Evolutionary conservation across 1,140 invertebrate genomes (phyloP).

Genomic region (Bombus superbus): DNA sequence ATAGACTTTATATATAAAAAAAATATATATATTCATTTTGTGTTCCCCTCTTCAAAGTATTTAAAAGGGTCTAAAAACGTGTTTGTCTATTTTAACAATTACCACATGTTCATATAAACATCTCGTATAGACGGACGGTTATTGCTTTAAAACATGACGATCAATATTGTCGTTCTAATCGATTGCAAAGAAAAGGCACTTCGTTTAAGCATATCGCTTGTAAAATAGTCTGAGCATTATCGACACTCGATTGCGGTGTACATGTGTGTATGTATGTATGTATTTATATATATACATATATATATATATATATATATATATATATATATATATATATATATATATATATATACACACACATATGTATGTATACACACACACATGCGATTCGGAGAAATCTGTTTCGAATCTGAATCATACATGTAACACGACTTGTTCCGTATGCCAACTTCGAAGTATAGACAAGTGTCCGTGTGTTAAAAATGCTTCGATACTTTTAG

Average conservation of each 20-base stretch:
- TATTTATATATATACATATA: not conserved
- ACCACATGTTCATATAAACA: conserved; percentile 74
- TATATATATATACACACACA: not conserved
- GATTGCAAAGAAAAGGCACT: conserved; percentile 74
- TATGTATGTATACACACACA: conserved; percentile 30
- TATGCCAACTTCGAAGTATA: conserved; percentile 54
- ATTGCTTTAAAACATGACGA: conserved; percentile 75
- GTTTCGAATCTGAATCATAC: conserved; percentile 50
- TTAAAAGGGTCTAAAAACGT: conserved; percentile 67
- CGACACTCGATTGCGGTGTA: conserved; percentile 47
- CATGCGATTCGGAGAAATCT: conserved; percentile 47
- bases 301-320: not conserved
- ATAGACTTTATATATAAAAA: conserved; percentile 81
- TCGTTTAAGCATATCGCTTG: conserved; percentile 65
- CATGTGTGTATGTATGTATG: not conserved
- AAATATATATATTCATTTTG: conserved; percentile 73
- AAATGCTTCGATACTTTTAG: conserved; percentile 60
- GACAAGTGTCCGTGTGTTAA: conserved; percentile 51
- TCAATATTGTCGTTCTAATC: conserved; percentile 62
- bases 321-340: not conserved
- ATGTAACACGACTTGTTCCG: conserved; percentile 49
- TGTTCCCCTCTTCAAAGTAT: conserved; percentile 39
- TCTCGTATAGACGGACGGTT: conserved; percentile 81
- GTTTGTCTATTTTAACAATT: conserved; percentile 73
- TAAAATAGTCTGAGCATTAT: conserved; percentile 61